Base-by-base conservation (phyloP, 2,888 invertebrate species). In the Pristionchus maxplancki region DNA sequence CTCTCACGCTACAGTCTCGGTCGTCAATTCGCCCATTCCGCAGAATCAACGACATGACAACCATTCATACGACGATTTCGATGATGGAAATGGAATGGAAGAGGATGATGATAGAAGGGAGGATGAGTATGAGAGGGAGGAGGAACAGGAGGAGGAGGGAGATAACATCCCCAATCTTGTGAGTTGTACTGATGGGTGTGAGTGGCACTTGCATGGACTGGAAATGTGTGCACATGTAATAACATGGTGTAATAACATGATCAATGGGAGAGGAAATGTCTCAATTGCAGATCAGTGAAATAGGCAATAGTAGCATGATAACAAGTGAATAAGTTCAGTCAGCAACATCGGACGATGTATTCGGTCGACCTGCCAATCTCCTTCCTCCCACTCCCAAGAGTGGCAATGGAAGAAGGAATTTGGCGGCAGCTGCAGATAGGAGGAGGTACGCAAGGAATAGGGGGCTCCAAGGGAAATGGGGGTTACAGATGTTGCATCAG, bases 371-470 rank as follows among this genome's bases (percentile, higher is more conserved):
- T 5, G 28, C 44, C 20, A 6, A 15, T 74, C 40, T 40, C 15
- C 78, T 71, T 20, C 71, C 71, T 0, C 8, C 78, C 44, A 78
- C 78, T 44, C 78, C 78, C 78, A 78, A 40, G 34, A 67, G 67
- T 67, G 74, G 24, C 24, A 20, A 48, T 15, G 37, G 78, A 1
- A 78, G 78, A 48, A 78, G 71, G 40, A 74, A 20, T 15, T 13
- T 1, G 11, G 34, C 67, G 1, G 34, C 34, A 0, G 20, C 11
- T 74, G 40, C 20, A 37, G 40, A 4, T 8, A 40, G 20, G 1
- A 74, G 28, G 48, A 78, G 78, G 78, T 78, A 28, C 9, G 44
- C 20, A 4, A 48, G n/a, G 24, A 44, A 6, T 20, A 28, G 13
- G 40, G 6, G 17, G n/a, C 2, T 67, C 9, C 58, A 58, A 5